These are phyloP conservation scores for Karalla daura DNA, from an alignment of 2,797 vertebrate genomes.

Conservation along the genomic window DNA sequence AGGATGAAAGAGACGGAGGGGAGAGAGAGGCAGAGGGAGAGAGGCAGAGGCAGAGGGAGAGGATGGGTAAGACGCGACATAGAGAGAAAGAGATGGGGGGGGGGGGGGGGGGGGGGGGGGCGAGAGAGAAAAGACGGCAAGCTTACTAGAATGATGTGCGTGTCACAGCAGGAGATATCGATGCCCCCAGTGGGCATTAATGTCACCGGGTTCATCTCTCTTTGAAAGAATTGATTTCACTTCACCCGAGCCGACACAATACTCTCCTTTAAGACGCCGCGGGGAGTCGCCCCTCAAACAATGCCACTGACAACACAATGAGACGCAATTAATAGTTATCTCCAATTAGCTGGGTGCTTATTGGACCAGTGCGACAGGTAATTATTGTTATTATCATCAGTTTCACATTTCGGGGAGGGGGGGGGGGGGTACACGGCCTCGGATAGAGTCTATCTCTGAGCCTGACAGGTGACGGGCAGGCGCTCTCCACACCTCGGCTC, in stretches of 20 bases:
- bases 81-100: conserved; percentile 23
- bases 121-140: conserved; percentile 14
- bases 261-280: conserved; percentile 21
- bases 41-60: not conserved
- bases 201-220: conserved; percentile 48
- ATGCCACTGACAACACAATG: conserved; percentile 20
- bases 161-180: conserved; percentile 48
- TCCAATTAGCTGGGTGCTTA: not conserved
- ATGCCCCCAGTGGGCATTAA: conserved; percentile 48
- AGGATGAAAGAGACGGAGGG: conserved; percentile 68
- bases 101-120: conserved; percentile 24
- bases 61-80: conserved; percentile 16
- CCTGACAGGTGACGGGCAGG: not conserved
- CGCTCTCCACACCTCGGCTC: not conserved
- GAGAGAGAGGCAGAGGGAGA: conserved; percentile 5
- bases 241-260: conserved; percentile 40
- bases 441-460: too few species aligned
- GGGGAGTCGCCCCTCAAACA: conserved; percentile 17
- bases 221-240: conserved; percentile 62
- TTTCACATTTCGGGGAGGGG: too few species aligned
- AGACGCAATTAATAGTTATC: conserved; percentile 21
- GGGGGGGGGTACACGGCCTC: too few species aligned
- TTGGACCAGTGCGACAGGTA: not conserved
- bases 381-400: not conserved
- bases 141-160: conserved; percentile 33